These are phyloP conservation scores for Lasaia peninsularis DNA, from an alignment of 1,140 invertebrate genomes.

Conservation along the genomic window DNA sequence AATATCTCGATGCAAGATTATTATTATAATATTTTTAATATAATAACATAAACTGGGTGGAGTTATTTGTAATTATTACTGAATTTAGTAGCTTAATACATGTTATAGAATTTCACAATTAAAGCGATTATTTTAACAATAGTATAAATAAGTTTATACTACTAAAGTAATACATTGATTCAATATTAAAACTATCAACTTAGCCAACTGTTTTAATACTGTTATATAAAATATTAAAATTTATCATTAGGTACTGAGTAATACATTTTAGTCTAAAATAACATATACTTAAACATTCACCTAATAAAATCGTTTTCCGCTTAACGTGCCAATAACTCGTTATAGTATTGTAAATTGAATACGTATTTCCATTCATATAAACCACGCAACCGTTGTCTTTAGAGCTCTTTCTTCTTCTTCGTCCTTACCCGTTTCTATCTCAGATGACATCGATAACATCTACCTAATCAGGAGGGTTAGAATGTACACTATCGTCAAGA, in stretches of 20 bases:
- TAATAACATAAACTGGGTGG: too few relatives aligned
- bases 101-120: not conserved
- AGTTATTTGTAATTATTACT: not conserved
- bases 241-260: not conserved
- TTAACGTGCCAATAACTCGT: slow-evolving; percentile 1
- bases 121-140: slow-evolving; percentile 1
- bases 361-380: too few relatives aligned
- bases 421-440: too few relatives aligned
- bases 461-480: too few relatives aligned
- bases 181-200: not conserved
- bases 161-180: not conserved
- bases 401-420: too few relatives aligned
- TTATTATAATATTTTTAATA: too few relatives aligned
- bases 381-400: too few relatives aligned
- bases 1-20: too few relatives aligned
- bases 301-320: slow-evolving; percentile 1
- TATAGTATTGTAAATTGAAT: slow-evolving; percentile 1
- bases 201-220: slow-evolving; percentile 7
- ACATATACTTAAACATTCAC: not conserved
- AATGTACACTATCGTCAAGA: too few relatives aligned
- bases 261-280: not conserved
- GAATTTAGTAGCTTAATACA: not conserved
- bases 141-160: not conserved
- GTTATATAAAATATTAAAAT: slow-evolving; percentile 6
- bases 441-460: too few relatives aligned